Evolutionary conservation across 2,113 vertebrate genomes (phyloP).

Genomic region (Periophthalmus modestus): DNA sequence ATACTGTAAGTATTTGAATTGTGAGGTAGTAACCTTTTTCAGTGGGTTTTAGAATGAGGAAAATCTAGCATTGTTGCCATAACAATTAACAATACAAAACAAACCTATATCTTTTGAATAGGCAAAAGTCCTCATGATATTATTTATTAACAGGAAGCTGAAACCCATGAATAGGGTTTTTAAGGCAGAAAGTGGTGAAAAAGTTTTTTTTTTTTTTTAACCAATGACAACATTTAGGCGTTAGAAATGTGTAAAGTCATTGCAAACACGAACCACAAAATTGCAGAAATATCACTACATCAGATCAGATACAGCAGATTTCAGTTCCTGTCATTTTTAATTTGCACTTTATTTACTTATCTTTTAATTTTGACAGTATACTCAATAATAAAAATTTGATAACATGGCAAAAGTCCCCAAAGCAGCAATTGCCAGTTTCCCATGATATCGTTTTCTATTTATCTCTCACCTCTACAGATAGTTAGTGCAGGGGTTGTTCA

Average conservation of each 20-base stretch:
- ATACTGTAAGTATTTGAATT: too few relatives aligned
- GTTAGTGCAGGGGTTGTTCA: constrained; percentile 36
- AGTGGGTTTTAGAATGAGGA: too few relatives aligned
- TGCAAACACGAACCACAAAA: not conserved
- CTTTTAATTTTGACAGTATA: not conserved
- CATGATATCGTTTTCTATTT: not conserved
- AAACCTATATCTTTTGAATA: too few relatives aligned
- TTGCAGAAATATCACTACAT: not conserved
- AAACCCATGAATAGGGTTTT: too few relatives aligned
- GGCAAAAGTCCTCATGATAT: too few relatives aligned
- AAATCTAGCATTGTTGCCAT: too few relatives aligned
- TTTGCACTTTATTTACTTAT: not conserved
- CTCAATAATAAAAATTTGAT: not conserved
- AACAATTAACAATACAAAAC: too few relatives aligned
- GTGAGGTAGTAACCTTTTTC: too few relatives aligned
- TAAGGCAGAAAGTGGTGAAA: too few relatives aligned
- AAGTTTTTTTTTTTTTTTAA: not conserved
- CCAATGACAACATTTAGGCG: not conserved
- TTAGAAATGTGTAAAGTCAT: not conserved
- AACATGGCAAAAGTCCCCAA: too few relatives aligned
- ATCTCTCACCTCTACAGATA: not conserved
- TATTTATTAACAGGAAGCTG: too few relatives aligned
- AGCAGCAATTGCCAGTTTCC: too few relatives aligned
- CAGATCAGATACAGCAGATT: not conserved
- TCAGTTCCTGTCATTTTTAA: not conserved